Evolutionary conservation across 2,797 vertebrate species (phyloP).

Genomic region (Propithecus perrieri): DNA sequence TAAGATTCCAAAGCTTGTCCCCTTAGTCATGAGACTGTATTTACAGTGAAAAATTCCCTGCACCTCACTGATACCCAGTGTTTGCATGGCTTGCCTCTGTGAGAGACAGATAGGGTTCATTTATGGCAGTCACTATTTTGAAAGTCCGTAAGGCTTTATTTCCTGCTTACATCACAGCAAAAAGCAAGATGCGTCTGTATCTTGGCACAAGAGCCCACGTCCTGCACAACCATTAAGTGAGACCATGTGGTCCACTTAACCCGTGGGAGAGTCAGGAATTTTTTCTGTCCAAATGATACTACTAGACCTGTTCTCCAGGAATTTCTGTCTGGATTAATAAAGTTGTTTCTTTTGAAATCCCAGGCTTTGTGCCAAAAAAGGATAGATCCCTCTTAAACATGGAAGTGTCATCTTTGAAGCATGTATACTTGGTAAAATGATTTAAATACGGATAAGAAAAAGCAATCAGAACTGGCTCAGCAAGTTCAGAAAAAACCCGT

Average conservation of each 20-base stretch:
- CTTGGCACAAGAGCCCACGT: accelerated
- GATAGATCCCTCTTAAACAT: conserved; percentile 19
- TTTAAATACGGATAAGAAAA: conserved; percentile 39
- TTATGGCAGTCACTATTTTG: neutral
- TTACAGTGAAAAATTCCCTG: neutral
- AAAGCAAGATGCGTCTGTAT: neutral
- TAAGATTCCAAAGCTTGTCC: neutral
- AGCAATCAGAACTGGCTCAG: conserved; percentile 68
- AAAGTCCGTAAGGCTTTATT: neutral
- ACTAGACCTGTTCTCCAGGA: neutral
- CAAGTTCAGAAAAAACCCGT: conserved; percentile 71
- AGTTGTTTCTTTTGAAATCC: neutral
- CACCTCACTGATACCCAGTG: neutral
- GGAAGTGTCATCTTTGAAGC: conserved; percentile 46
- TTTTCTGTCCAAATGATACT: accelerated
- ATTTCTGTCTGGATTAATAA: neutral
- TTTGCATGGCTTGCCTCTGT: neutral
- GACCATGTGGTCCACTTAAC: accelerated
- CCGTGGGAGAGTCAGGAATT: neutral
- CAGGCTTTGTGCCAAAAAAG: neutral
- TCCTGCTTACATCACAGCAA: neutral
- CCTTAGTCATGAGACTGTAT: accelerated
- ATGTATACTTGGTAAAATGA: conserved; percentile 53
- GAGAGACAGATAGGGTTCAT: neutral
- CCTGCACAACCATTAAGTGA: accelerated